Evolutionary conservation across 2,888 invertebrate species (phyloP), one percentile per base, ranked within the genome.

Genomic region (Altica lythri): DNA sequence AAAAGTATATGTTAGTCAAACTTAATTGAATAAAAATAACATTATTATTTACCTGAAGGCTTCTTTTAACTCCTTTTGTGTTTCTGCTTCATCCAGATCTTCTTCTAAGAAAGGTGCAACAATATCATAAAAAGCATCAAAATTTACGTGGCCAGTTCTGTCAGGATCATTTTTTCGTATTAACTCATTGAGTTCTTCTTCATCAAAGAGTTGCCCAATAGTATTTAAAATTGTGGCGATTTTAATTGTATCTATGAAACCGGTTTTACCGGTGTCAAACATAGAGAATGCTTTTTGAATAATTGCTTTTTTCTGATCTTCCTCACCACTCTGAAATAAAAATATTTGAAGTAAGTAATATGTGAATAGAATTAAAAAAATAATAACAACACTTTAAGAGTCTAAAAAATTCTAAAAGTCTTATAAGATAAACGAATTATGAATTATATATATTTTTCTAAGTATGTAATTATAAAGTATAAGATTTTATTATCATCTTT

Each of bases 261-360:
- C 95, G 57, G 88, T 86, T 79, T 94, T 95, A 66, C 89, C 88
- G 63, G 93, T 92, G 79, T 95, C 95, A 73, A 95, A 95, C 95
- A 95, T 95, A 79, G 93, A 92, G 83, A 95, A 95, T 68, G 94
- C 94, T 78, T 92, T 94, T 74, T 92, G 90, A 83, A 95, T 90
- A 79, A 95, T 92, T 80, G 86, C 88, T 83, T 86, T 84, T 78
- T 89, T 90, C 75, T 89, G 89, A 71, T 89, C 89, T 72, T 88
- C 89, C 61, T 74, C 73, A 49, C 52, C 73, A 49, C 52, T 52
- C 53, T 57, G 19, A 2, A 55, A 22, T 2, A 46, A 25, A 43
- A 43, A 14, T 38, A 38, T 12, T 32, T 12, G 14, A 2, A 34
- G 13, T n/a, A n/a, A n/a, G n/a, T n/a, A n/a, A n/a, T n/a, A n/a